Evolutionary conservation across 2,113 vertebrate genomes (phyloP).

Genomic region (Podarcis muralis): DNA sequence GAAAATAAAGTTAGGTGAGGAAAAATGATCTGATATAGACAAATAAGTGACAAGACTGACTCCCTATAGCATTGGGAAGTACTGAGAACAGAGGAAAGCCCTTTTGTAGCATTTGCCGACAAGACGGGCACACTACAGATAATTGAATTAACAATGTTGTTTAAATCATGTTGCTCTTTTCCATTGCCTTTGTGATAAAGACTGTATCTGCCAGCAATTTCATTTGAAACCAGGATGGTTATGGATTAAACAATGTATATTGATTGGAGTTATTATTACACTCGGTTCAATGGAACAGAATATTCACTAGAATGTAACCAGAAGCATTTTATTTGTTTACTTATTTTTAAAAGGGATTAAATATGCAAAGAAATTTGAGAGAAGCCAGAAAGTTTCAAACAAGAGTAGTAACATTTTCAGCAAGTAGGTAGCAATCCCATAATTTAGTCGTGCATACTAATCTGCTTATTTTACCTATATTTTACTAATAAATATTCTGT

Average conservation of each 20-base stretch:
- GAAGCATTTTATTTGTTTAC: background rate
- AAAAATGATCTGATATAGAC: slow-evolving; percentile 40
- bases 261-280: background rate
- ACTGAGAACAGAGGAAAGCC: background rate
- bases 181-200: slow-evolving; percentile 26
- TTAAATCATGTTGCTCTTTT: slow-evolving; percentile 23
- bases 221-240: slow-evolving; percentile 16
- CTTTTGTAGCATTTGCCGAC: slow-evolving; percentile 17
- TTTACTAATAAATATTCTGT: no score
- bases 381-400: background rate
- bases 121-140: background rate
- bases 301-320: background rate
- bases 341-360: background rate
- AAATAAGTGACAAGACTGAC: slow-evolving; percentile 40
- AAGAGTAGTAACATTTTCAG: background rate
- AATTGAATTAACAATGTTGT: slow-evolving; percentile 19
- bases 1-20: slow-evolving; percentile 53
- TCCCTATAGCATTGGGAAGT: slow-evolving; percentile 24
- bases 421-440: no score
- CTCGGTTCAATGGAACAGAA: background rate
- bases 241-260: background rate
- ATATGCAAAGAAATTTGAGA: background rate
- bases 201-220: slow-evolving; percentile 17
- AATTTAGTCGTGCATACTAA: no score
- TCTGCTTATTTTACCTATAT: no score